Conservation (phyloP, 2,113 vertebrate genomes). For the Podarcis raffonei region DNA sequence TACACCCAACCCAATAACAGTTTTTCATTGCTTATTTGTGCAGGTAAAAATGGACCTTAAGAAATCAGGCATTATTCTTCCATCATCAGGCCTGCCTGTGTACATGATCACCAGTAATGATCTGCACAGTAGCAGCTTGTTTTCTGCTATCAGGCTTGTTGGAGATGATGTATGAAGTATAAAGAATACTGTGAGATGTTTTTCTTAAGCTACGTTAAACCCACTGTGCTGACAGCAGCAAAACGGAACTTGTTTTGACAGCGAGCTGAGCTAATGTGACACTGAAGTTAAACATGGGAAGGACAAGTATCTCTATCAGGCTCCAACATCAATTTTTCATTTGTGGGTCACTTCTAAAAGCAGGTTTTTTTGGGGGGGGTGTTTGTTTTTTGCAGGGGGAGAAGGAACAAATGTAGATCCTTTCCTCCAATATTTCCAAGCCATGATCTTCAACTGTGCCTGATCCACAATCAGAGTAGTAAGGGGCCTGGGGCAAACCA, state of each 20-base stretch:
- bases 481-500: too few species aligned
- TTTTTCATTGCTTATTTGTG: not conserved
- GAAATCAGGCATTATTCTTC: conserved; percentile 28
- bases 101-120: conserved; percentile 54
- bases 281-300: conserved; percentile 40
- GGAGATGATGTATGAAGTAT: conserved; percentile 61
- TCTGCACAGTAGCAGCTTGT: conserved; percentile 46
- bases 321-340: conserved; percentile 17
- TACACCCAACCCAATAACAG: conserved; percentile 7
- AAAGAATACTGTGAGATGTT: conserved; percentile 56
- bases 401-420: not conserved
- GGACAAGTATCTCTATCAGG: conserved; percentile 50
- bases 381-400: not conserved
- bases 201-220: conserved; percentile 68
- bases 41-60: conserved; percentile 32
- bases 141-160: conserved; percentile 65
- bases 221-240: conserved; percentile 67
- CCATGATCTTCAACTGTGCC: not conserved
- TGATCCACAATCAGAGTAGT: not conserved
- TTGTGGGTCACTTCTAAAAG: conserved; percentile 49
- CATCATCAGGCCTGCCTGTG: not conserved
- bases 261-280: conserved; percentile 51
- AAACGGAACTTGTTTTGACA: conserved; percentile 65
- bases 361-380: not conserved
- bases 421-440: not conserved